Conservation (phyloP, 2,113 vertebrate species). For the Tautogolabrus adspersus region DNA sequence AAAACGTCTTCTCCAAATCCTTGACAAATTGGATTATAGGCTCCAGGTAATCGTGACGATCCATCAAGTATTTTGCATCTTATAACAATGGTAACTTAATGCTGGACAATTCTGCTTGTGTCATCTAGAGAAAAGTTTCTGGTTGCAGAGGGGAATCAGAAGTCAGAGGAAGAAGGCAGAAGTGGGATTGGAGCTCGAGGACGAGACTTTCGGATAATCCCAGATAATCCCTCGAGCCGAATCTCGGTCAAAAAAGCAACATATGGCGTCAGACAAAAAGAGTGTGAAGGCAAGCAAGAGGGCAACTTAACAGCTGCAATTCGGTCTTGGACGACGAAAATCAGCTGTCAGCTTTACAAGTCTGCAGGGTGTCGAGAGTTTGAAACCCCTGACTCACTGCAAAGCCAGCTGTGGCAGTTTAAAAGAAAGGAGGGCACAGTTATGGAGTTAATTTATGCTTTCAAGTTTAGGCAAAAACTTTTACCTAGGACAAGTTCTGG, state of each 20-base stretch:
- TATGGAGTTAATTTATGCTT: conserved; percentile 29
- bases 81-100: not conserved
- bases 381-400: conserved; percentile 30
- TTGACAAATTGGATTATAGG: conserved; percentile 3
- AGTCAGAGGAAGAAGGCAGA: conserved; percentile 50
- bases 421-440: conserved; percentile 5
- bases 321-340: conserved; percentile 49
- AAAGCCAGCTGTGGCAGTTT: conserved; percentile 20
- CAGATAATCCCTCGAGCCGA: conserved; percentile 72
- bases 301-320: conserved; percentile 39
- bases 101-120: not conserved
- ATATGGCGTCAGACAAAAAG: conserved; percentile 64
- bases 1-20: not conserved
- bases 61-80: not conserved
- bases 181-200: conserved; percentile 59
- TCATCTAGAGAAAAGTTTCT: conserved; percentile 37
- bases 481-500: conserved; percentile 12
- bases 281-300: conserved; percentile 52
- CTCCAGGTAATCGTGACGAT: not conserved
- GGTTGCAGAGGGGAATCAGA: conserved; percentile 46
- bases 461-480: conserved; percentile 25
- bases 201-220: conserved; percentile 73
- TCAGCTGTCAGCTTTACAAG: conserved; percentile 64
- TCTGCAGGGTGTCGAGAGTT: conserved; percentile 33
- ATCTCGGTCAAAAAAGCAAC: conserved; percentile 62